Percentiles rank a stretch among this genome's conserved stretches.
Conservation (phyloP, 2,888 invertebrate genomes). For the Megalurothrips usitatus region DNA sequence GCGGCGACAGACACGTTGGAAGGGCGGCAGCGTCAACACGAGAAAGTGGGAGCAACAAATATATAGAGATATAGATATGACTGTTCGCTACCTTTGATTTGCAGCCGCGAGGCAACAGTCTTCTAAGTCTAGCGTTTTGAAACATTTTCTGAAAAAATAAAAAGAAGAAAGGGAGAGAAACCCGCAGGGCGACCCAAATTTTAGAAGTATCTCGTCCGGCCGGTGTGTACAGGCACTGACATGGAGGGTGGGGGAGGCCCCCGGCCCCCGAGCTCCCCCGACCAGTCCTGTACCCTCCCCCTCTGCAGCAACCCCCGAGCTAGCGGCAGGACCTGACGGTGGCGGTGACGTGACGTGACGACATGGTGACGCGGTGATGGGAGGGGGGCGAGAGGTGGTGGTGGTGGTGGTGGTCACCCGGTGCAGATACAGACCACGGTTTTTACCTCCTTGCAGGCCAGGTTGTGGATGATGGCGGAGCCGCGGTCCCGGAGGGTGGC, state of each 20-base stretch:
- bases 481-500: conserved; percentile 71
- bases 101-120: conserved; percentile 59
- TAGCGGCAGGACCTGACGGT: neutral
- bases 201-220: neutral
- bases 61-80: neutral
- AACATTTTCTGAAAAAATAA: conserved; percentile 63
- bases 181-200: neutral
- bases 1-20: too few species aligned
- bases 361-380: neutral
- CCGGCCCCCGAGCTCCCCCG: too few species aligned
- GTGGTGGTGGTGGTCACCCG: neutral
- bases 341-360: neutral
- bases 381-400: neutral
- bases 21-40: too few species aligned
- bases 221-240: neutral
- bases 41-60: neutral
- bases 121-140: conserved; percentile 59
- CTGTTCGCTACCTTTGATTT: conserved; percentile 56
- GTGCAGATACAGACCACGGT: conserved; percentile 82
- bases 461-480: conserved; percentile 81
- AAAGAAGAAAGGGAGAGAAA: conserved; percentile 42
- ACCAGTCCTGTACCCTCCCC: too few species aligned
- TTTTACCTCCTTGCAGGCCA: conserved; percentile 94
- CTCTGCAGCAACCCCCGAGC: too few species aligned
- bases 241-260: too few species aligned